Evolutionary conservation across 2,797 vertebrate genomes (phyloP).

Genomic region (Helostoma temminkii): DNA sequence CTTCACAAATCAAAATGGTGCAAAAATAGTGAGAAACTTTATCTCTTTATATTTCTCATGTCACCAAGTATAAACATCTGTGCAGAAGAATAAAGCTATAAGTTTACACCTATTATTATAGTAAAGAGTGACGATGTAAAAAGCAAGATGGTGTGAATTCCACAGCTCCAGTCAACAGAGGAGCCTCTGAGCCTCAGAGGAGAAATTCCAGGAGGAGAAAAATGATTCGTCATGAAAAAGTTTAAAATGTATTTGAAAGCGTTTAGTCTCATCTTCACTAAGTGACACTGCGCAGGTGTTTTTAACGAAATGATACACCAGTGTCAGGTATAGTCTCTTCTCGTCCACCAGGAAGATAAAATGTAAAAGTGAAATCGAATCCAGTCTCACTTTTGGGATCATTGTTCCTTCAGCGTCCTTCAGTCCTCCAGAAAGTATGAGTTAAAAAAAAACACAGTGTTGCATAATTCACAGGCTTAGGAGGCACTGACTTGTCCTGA

Average conservation of each 20-base stretch:
- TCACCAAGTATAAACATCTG: neutral
- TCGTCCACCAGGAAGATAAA: neutral
- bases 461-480: slow-evolving; percentile 2
- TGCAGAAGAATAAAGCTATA: no score
- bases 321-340: neutral
- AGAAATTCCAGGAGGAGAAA: slow-evolving; percentile 8
- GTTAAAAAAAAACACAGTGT: slow-evolving; percentile 12
- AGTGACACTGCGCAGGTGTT: neutral
- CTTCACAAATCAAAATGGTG: no score
- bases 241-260: no score
- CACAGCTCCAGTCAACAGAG: slow-evolving; percentile 16
- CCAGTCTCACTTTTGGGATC: neutral
- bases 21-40: no score
- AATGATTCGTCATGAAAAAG: no score
- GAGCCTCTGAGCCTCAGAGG: slow-evolving; percentile 31
- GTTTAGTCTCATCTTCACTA: neutral
- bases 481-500: slow-evolving; percentile 7
- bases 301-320: neutral
- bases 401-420: slow-evolving; percentile 32
- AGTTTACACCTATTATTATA: neutral
- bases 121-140: slow-evolving; percentile 2
- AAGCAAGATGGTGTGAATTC: slow-evolving; percentile 28
- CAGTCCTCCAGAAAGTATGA: slow-evolving; percentile 3
- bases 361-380: slow-evolving; percentile 20
- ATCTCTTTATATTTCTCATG: no score